phyloP scores from a whole-genome alignment of 1,140 invertebrate genomes.

The Adoxophyes honmai region DNA sequence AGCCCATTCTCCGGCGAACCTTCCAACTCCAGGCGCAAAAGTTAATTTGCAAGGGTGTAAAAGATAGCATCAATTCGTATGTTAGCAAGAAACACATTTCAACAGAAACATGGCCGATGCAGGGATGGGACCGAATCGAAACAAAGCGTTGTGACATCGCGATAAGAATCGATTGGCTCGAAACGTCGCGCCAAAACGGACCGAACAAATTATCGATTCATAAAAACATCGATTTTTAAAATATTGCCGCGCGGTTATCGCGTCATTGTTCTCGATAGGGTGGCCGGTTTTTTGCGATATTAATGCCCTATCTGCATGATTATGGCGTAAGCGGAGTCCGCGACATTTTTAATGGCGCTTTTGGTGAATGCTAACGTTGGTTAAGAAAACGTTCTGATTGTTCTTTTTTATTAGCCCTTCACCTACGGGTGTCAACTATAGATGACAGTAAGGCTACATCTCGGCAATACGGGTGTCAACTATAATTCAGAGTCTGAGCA shows the following conservation, averaged over 20 bases:
- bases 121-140: slow-evolving; percentile 58
- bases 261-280: slow-evolving; percentile 63
- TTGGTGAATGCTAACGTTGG: no score
- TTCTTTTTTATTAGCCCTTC: no score
- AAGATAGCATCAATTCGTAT: slow-evolving; percentile 65
- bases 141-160: slow-evolving; percentile 72
- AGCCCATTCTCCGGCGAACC: slow-evolving; percentile 32
- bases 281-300: slow-evolving; percentile 38
- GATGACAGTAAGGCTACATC: no score
- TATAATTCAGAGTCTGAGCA: no score
- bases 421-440: no score
- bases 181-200: slow-evolving; percentile 70
- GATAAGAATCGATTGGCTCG: slow-evolving; percentile 71
- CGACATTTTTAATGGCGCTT: slow-evolving; percentile 3
- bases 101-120: slow-evolving; percentile 65
- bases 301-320: background rate
- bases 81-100: slow-evolving; percentile 75
- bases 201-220: slow-evolving; percentile 75
- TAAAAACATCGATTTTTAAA: slow-evolving; percentile 76
- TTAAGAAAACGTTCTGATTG: no score
- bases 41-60: slow-evolving; percentile 47
- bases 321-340: slow-evolving; percentile 2
- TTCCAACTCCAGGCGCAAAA: slow-evolving; percentile 25
- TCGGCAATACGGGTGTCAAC: no score
- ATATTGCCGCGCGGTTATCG: slow-evolving; percentile 64